Conservation (phyloP, 2,113 vertebrate species). For the Garra rufa region DNA sequence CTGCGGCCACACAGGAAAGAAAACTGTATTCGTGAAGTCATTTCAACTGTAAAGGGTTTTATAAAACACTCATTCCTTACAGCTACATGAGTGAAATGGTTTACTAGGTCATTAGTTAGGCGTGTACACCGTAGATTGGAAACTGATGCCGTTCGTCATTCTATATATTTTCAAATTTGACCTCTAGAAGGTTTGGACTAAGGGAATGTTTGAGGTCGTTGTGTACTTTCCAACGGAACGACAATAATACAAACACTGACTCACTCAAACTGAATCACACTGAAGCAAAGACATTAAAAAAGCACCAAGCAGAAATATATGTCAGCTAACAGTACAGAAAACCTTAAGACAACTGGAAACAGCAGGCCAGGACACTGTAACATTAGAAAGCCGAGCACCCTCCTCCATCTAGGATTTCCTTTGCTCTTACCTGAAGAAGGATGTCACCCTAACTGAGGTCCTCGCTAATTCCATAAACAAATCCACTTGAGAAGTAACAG, state of each 20-base stretch:
- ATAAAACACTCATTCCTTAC: not conserved
- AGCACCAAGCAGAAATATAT: not conserved
- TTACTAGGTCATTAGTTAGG: slow-evolving; percentile 31
- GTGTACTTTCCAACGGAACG: not conserved
- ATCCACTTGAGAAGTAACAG: not conserved
- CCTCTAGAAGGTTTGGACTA: not conserved
- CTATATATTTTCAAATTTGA: not conserved
- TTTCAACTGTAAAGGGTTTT: slow-evolving; percentile 16
- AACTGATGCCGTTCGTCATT: not conserved
- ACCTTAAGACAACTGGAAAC: slow-evolving; percentile 4
- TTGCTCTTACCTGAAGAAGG: slow-evolving; percentile 47
- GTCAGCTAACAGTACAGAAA: not conserved
- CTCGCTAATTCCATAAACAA: slow-evolving; percentile 47
- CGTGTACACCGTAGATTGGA: slow-evolving; percentile 17
- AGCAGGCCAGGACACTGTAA: not conserved
- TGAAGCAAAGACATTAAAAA: not conserved
- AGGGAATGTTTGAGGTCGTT: slow-evolving; percentile 3
- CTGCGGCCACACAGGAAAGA: not conserved
- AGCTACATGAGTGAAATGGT: slow-evolving; percentile 2
- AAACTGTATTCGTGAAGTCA: not conserved
- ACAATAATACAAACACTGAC: not conserved
- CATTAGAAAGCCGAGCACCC: not conserved
- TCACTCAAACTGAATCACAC: not conserved
- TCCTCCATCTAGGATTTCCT: slow-evolving; percentile 2
- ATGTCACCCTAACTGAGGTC: not conserved